Evolutionary conservation across 2,888 invertebrate species (phyloP), one percentile per base, ranked within the genome.

Genomic region (Machimus atricapillus): DNA sequence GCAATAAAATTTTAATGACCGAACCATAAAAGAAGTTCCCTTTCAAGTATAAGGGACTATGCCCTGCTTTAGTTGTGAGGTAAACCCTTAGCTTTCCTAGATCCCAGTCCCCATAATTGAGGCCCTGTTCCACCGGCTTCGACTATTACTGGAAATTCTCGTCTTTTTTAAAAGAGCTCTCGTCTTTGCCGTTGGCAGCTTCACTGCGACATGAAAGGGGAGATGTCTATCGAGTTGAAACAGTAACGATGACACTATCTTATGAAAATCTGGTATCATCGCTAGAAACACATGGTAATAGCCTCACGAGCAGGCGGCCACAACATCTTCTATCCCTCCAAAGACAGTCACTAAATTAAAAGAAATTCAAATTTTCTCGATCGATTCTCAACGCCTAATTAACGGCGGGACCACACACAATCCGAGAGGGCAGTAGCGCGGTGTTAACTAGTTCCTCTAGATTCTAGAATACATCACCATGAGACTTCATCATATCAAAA

Each of bases 381-480:
- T 79, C 79, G 79, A 79, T 79, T 79, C 79, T 56, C 79, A 79
- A 79, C 79, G 79, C 79, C 79, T 79, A 79, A 79, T 79, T 79
- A 79, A 79, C 52, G 56, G 52, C 79, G 6, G 12, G 79, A 79
- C 79, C 78, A 78, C 79, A 79, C 79, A 79, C 79, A 52, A 46
- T 4, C 8, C 31, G 23, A 23, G 23, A 23, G 27, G 14, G 52
- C 27, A 79, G 79, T 23, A 52, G 79, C 43, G 79, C 79, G 52
- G 79, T 79, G 79, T 79, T 79, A 79, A 79, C 79, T 79, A 79
- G 79, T 79, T 79, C n/a, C n/a, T n/a, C 52, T 46, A 19, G 79
- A 79, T 79, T 79, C 52, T 46, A 56, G 79, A 79, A 79, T 79
- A 79, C 79, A 79, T 79, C 79, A 79, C 12, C 79, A 79, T 31